These are phyloP conservation scores for Parnassius glacialis DNA, from an alignment of 2,888 invertebrate genomes.

Conservation along the genomic window DNA sequence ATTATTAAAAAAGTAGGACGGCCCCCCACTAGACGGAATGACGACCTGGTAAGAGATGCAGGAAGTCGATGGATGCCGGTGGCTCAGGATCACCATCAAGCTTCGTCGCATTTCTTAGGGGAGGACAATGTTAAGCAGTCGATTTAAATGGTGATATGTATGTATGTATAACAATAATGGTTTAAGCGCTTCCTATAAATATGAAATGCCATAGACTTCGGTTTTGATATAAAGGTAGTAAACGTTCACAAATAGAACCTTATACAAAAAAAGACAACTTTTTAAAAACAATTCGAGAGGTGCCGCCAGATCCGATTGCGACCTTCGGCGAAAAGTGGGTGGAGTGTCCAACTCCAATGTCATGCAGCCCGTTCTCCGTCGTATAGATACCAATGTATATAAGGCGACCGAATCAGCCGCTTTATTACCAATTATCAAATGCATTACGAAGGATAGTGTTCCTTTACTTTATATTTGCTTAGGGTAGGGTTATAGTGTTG, in stretches of 20 bases:
- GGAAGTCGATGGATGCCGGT: too few relatives aligned
- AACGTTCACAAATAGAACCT: too few relatives aligned
- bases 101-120: too few relatives aligned
- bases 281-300: slow-evolving; percentile 14
- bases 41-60: too few relatives aligned
- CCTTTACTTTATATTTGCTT: not conserved
- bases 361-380: slow-evolving; percentile 16
- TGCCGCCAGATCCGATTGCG: slow-evolving; percentile 9
- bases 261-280: slow-evolving; percentile 7
- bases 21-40: too few relatives aligned
- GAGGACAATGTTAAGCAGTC: too few relatives aligned
- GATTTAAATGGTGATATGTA: not conserved
- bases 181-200: too few relatives aligned
- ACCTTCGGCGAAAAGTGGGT: slow-evolving; percentile 19
- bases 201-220: too few relatives aligned
- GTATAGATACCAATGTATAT: slow-evolving; percentile 7
- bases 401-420: slow-evolving; percentile 10
- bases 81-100: too few relatives aligned
- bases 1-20: too few relatives aligned
- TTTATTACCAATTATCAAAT: slow-evolving; percentile 1
- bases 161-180: not conserved
- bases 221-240: too few relatives aligned
- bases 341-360: slow-evolving; percentile 23
- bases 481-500: too few relatives aligned
- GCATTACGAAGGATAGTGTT: not conserved